A percentile compares a stretch with the other conserved stretches of the same genome.
phyloP scores from a whole-genome alignment of 2,888 invertebrate species.

The Sicus ferrugineus region DNA sequence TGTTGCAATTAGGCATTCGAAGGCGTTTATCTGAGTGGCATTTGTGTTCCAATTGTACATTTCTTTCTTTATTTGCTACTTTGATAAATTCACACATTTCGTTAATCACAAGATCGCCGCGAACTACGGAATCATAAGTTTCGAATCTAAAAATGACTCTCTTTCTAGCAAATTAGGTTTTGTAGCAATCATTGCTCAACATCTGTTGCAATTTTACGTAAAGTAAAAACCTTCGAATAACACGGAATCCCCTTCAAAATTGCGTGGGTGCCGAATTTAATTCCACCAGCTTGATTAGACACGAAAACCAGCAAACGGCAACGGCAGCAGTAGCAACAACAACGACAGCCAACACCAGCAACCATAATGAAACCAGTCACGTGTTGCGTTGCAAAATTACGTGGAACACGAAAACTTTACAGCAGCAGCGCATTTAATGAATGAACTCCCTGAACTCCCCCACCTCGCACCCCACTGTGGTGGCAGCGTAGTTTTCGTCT shows the following conservation, averaged over 20 bases:
- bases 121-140: background rate
- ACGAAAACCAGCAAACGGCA: background rate
- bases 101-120: no score
- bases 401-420: background rate
- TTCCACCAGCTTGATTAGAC: background rate
- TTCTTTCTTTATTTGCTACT: no score
- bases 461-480: no score
- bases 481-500: no score
- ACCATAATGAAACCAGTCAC: no score
- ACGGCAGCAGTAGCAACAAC: background rate
- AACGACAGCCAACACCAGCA: slow-evolving; percentile 6
- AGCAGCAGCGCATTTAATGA: background rate
- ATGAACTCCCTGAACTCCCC: background rate
- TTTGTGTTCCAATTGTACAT: no score
- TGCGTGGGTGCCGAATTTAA: slow-evolving; percentile 13
- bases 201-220: background rate
- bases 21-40: no score
- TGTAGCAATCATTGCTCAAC: background rate
- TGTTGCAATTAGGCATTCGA: no score
- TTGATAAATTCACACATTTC: no score
- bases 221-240: background rate
- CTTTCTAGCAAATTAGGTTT: background rate
- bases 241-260: background rate
- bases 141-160: background rate
- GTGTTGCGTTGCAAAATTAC: slow-evolving; percentile 1